Conservation (phyloP, 2,888 invertebrate genomes). For the Hololepta plana region DNA sequence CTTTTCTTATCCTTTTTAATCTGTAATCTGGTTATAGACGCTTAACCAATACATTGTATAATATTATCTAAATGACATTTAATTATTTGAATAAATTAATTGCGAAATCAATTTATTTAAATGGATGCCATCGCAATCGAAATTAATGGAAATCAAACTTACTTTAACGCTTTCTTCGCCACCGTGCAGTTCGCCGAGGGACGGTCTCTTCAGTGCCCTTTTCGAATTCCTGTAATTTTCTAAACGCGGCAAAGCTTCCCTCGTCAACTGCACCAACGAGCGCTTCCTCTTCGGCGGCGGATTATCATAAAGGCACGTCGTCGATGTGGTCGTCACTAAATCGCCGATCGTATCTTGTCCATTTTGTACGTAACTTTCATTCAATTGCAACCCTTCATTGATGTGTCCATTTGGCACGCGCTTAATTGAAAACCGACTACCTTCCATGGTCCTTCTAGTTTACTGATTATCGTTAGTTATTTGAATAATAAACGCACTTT, state of each 20-base stretch:
- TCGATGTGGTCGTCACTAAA: slow-evolving; percentile 14
- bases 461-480: too few relatives aligned
- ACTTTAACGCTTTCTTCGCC: slow-evolving; percentile 36
- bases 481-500: too few relatives aligned
- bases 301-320: slow-evolving; percentile 13
- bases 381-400: slow-evolving; percentile 20
- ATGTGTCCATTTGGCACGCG: too few relatives aligned
- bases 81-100: too few relatives aligned
- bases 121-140: slow-evolving; percentile 1
- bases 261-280: slow-evolving; percentile 47
- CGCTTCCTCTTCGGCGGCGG: slow-evolving; percentile 27
- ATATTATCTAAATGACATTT: too few relatives aligned
- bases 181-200: slow-evolving; percentile 67
- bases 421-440: too few relatives aligned
- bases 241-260: slow-evolving; percentile 62
- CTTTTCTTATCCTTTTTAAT: too few relatives aligned
- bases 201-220: slow-evolving; percentile 60
- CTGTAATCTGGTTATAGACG: too few relatives aligned
- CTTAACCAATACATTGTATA: too few relatives aligned
- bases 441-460: too few relatives aligned
- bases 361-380: slow-evolving; percentile 15
- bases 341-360: slow-evolving; percentile 13
- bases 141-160: slow-evolving; percentile 13
- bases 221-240: slow-evolving; percentile 70
- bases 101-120: neutral